phyloP scores from a whole-genome alignment of 2,888 invertebrate genomes.

The Ophion ellenae region DNA sequence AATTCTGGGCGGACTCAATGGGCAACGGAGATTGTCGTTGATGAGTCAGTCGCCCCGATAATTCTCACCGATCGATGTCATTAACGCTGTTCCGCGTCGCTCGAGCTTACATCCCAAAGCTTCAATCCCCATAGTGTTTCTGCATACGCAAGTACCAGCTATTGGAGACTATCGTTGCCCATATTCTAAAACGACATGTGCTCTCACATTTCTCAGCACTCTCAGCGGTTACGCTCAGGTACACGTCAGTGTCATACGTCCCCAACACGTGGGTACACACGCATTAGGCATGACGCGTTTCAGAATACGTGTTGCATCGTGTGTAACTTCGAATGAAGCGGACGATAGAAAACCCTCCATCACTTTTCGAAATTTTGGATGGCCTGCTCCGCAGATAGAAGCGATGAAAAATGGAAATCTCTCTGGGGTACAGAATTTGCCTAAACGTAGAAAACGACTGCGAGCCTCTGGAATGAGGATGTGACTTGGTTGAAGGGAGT shows the following conservation, averaged over 20 bases:
- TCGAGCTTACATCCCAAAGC: conserved; percentile 8
- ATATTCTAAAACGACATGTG: conserved; percentile 20
- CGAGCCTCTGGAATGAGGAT: too few relatives aligned
- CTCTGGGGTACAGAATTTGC: too few relatives aligned
- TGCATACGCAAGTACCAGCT: conserved; percentile 40
- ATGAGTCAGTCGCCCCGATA: conserved; percentile 35
- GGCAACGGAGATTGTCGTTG: conserved; percentile 25
- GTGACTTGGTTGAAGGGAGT: too few relatives aligned
- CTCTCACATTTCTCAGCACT: conserved; percentile 2
- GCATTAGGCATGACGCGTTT: not conserved
- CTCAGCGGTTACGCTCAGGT: not conserved
- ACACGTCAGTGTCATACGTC: not conserved
- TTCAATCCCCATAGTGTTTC: not conserved
- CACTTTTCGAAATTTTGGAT: not conserved
- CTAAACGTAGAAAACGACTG: too few relatives aligned
- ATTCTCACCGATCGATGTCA: conserved; percentile 47
- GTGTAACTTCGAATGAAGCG: not conserved
- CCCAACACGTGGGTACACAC: not conserved
- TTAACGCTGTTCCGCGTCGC: conserved; percentile 29
- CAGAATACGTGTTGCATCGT: not conserved
- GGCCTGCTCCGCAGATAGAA: not conserved
- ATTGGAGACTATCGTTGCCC: conserved; percentile 22
- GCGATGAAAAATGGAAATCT: not conserved
- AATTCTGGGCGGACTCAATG: conserved; percentile 10
- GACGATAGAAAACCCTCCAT: not conserved